Percentiles rank a stretch among this genome's conserved stretches.
phyloP scores from a whole-genome alignment of 2,797 vertebrate species.

The Saxicola maurus region DNA sequence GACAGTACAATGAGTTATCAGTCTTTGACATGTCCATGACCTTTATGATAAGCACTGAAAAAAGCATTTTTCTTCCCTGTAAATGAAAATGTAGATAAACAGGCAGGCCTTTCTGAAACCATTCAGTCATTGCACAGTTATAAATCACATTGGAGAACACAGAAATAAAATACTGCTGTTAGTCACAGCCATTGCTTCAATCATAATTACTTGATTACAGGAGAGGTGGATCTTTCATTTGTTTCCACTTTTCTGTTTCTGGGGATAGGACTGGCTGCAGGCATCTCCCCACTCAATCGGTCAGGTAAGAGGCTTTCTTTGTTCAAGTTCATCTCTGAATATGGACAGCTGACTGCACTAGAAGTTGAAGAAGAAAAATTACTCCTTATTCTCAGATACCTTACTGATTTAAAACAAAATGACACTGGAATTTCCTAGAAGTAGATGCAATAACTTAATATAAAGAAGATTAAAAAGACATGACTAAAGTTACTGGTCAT shows the following conservation, averaged over 20 bases:
- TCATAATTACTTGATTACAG: constrained; percentile 72
- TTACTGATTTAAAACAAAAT: background rate
- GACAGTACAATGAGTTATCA: background rate
- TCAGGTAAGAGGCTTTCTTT: constrained; percentile 80
- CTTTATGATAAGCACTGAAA: background rate
- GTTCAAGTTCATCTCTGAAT: constrained; percentile 82
- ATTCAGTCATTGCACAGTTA: background rate
- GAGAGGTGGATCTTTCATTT: constrained; percentile 62
- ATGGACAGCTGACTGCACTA: constrained; percentile 80
- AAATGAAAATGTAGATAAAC: background rate
- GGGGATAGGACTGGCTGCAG: constrained; percentile 62
- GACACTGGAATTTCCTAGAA: background rate
- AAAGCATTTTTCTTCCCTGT: background rate
- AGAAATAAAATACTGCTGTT: background rate
- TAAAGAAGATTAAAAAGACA: background rate
- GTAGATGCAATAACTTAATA: background rate
- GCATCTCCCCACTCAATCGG: constrained; percentile 79
- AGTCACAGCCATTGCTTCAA: background rate
- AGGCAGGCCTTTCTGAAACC: background rate
- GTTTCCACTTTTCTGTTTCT: constrained; percentile 70
- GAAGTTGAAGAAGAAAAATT: constrained; percentile 45
- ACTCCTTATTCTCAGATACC: background rate
- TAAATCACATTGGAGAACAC: background rate
- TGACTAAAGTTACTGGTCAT: background rate
- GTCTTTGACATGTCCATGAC: background rate